These are phyloP conservation scores for Tyto alba DNA, from an alignment of 2,113 vertebrate species.

Conservation along the genomic window DNA sequence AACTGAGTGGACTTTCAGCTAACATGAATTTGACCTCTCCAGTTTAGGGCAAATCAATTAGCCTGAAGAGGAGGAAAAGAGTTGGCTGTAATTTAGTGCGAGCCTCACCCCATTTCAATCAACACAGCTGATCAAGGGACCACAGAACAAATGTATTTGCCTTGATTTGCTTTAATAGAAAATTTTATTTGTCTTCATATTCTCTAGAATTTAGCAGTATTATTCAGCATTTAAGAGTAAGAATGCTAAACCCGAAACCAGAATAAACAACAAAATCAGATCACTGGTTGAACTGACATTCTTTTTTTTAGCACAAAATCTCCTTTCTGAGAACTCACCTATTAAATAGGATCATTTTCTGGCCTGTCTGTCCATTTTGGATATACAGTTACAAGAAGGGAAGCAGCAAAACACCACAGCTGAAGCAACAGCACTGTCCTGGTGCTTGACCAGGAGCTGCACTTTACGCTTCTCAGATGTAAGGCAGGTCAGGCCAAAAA, in stretches of 20 bases:
- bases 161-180: neutral
- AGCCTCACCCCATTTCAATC: neutral
- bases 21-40: neutral
- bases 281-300: neutral
- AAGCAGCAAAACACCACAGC: neutral
- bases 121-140: neutral
- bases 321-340: neutral
- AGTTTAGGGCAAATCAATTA: neutral
- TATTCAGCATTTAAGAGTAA: neutral
- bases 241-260: neutral
- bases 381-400: neutral
- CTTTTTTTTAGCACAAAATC: neutral
- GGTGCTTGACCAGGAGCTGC: neutral
- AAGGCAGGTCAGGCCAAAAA: neutral
- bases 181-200: neutral
- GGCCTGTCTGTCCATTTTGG: neutral
- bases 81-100: neutral
- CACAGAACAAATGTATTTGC: neutral
- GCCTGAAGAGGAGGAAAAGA: neutral
- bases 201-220: neutral
- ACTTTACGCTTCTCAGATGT: accelerated
- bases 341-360: neutral
- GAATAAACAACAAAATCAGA: neutral
- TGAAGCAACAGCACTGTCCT: neutral
- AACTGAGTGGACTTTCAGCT: neutral